Percentiles rank a stretch among this genome's conserved stretches.
phyloP scores from a whole-genome alignment of 2,888 invertebrate species.

The Corbicula japonica region DNA sequence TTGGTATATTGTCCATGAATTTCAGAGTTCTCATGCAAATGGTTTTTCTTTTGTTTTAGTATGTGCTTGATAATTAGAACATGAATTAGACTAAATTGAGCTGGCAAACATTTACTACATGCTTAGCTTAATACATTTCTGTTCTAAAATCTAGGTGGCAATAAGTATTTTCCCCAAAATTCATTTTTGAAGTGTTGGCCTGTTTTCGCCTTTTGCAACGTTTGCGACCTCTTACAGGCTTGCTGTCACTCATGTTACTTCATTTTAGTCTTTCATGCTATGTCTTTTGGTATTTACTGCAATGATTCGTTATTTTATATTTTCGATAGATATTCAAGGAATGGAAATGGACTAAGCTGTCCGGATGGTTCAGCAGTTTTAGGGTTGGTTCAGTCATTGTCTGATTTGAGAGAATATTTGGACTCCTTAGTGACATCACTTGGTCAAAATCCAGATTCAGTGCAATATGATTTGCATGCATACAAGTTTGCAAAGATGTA shows the following conservation, averaged over 20 bases:
- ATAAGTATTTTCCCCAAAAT: no score
- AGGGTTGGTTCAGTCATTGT: neutral
- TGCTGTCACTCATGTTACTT: neutral
- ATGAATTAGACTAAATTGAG: no score
- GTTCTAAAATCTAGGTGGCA: no score
- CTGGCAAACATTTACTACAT: no score
- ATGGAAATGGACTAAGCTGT: constrained; percentile 8
- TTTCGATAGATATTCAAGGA: constrained; percentile 32
- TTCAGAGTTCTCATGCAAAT: no score
- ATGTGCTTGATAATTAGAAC: no score
- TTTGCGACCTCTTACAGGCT: no score
- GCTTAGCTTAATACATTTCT: no score
- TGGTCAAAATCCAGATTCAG: neutral
- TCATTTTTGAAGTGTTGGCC: no score
- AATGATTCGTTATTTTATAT: constrained; percentile 7
- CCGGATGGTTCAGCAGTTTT: constrained; percentile 14
- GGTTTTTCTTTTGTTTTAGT: no score
- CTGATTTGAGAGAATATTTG: neutral
- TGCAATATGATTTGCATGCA: constrained; percentile 28
- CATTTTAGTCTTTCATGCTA: constrained; percentile 19
- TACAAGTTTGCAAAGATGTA: neutral
- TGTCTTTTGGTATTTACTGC: neutral
- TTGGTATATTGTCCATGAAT: no score
- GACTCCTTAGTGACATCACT: neutral
- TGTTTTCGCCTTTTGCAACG: no score